Percentiles rank a stretch among this genome's conserved stretches.
Conservation (phyloP, 2,113 vertebrate species). For the Ictalurus furcatus region DNA sequence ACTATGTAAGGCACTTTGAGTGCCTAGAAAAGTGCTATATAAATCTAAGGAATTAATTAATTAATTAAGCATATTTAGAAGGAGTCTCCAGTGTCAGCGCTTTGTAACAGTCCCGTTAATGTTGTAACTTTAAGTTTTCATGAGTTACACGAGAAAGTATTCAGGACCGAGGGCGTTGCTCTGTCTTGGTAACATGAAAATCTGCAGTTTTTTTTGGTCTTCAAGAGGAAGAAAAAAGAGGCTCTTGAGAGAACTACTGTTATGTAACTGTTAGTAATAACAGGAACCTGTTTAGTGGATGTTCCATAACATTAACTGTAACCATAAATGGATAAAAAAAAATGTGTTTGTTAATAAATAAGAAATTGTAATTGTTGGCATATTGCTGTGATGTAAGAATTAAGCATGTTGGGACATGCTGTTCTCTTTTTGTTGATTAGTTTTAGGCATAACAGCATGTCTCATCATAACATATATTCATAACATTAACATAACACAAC, state of each 20-base stretch:
- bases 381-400: not conserved
- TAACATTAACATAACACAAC: not conserved
- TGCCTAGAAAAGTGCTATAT: no score
- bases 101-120: not conserved
- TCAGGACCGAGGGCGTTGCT: not conserved
- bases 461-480: not conserved
- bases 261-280: not conserved
- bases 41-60: no score
- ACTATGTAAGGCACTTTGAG: no score
- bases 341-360: not conserved
- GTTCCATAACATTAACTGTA: not conserved
- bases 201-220: not conserved
- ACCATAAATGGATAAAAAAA: not conserved
- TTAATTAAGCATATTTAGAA: not conserved
- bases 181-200: not conserved
- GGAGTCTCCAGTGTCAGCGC: not conserved
- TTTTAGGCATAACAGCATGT: not conserved
- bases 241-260: not conserved
- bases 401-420: not conserved
- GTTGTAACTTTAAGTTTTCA: not conserved
- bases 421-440: not conserved
- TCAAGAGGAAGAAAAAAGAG: not conserved
- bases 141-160: not conserved
- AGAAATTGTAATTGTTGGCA: not conserved
- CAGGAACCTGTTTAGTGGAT: not conserved